Percentiles rank a stretch among this genome's conserved stretches.
Conservation (phyloP, 2,797 vertebrate genomes). For the Anguilla anguilla region DNA sequence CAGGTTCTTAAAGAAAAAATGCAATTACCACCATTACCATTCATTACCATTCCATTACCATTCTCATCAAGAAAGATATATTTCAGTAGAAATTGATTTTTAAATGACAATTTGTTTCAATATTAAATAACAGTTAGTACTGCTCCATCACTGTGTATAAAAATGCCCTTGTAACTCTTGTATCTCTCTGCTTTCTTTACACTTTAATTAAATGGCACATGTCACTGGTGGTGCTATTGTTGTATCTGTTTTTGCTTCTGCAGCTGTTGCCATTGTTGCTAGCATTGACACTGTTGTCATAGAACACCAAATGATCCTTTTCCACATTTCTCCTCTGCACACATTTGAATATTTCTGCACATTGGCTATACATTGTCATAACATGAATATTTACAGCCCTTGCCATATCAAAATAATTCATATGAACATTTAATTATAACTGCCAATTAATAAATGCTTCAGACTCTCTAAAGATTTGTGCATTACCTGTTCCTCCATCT, state of each 20-base stretch:
- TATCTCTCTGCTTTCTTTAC: background rate
- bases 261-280: background rate
- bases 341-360: background rate
- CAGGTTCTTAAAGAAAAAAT: too few species aligned
- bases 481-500: constrained; percentile 18
- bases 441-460: background rate
- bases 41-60: too few species aligned
- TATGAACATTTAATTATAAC: constrained; percentile 13
- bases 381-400: background rate
- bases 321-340: background rate
- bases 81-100: background rate
- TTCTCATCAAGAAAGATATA: too few species aligned
- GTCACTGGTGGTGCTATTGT: background rate
- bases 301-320: background rate
- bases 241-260: background rate
- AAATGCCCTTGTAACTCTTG: background rate
- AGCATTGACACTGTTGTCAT: background rate
- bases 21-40: too few species aligned
- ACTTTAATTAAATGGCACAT: background rate
- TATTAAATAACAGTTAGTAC: background rate
- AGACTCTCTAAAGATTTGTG: background rate
- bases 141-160: background rate
- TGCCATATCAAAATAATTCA: constrained; percentile 5
- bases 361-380: background rate
- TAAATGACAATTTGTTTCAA: background rate